Base-by-base conservation (phyloP, 2,113 vertebrate genomes). In the Cyphomyrus plagiostoma region DNA sequence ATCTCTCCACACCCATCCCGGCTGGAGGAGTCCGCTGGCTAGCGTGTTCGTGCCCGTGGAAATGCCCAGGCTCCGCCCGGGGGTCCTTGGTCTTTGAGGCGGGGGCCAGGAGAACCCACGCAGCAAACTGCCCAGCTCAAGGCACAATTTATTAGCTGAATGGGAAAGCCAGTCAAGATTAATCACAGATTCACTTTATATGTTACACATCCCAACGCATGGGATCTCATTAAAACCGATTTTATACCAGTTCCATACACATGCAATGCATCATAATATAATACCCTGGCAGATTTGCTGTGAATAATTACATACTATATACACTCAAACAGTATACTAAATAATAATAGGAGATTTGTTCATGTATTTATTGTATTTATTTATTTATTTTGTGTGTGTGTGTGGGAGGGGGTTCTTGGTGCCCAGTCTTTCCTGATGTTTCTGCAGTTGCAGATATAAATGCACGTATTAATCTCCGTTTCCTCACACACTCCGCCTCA, bases 1-100 rank as follows among this genome's bases (percentile, higher is more conserved):
- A 88, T 74, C 62, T 90, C 66, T 74, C 15, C 35, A 48, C 85
- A 26, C 88, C 84, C 88, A 85, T n/a, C 49, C 82, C 90, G 52
- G 30, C 21, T 58, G 46, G 82, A 89, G 83, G 74, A 49, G 62
- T 56, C 30, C 17, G 19, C 49, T 11, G 15, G 87, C 45, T 23
- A 21, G 11, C 39, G 17, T n/a, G 17, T 45, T n/a, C 26, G 9
- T 85, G 88, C 80, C 21, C n/a, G 6, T 26, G 46, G 87, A 89
- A 77, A 70, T 74, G 50, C 53, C 89, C 23, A 50, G 19, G 42
- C 58, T 52, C 45, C 7, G 10, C 13, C 83, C 45, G 9, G 45
- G 89, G 62, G 49, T 50, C 21, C 53, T 10, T 13, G 26, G n/a
- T 89, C 58, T 45, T 4, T 21, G 52, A 62, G 9, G 30, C 10